A percentile compares a stretch with the other conserved stretches of the same genome.
These are phyloP conservation scores for Lochmaea crataegi DNA, from an alignment of 2,888 invertebrate genomes.

Conservation along the genomic window DNA sequence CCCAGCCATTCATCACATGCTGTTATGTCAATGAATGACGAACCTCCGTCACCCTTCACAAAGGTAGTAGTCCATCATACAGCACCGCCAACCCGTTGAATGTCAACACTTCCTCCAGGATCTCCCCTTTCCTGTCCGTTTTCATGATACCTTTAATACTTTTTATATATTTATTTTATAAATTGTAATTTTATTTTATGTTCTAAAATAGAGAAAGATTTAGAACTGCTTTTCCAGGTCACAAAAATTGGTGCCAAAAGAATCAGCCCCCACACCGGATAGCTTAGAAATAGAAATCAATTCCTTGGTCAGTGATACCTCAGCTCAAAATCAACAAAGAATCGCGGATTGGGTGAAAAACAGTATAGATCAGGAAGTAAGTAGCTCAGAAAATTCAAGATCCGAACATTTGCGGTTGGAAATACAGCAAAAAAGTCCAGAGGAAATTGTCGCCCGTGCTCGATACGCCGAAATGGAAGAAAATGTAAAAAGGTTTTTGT, in stretches of 20 bases:
- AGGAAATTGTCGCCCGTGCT: conserved; percentile 61
- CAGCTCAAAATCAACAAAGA: conserved; percentile 56
- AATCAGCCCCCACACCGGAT: conserved; percentile 38
- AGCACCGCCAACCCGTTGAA: too few relatives aligned
- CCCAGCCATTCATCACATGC: too few relatives aligned
- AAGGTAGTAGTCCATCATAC: too few relatives aligned
- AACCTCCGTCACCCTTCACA: too few relatives aligned
- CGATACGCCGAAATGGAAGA: conserved; percentile 79
- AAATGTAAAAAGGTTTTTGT: conserved; percentile 79
- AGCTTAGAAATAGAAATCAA: conserved; percentile 45
- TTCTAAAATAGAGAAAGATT: background rate
- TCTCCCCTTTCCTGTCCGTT: too few relatives aligned
- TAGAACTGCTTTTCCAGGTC: conserved; percentile 39
- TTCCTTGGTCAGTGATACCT: conserved; percentile 51
- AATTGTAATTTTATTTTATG: background rate
- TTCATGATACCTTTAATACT: too few relatives aligned
- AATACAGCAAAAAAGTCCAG: conserved; percentile 9
- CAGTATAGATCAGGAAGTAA: conserved; percentile 68
- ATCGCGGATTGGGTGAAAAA: conserved; percentile 85
- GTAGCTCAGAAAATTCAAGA: conserved; percentile 62
- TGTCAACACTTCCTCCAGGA: too few relatives aligned
- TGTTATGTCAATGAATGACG: too few relatives aligned
- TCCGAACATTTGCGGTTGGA: conserved; percentile 51
- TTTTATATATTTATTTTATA: background rate
- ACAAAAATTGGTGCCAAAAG: conserved; percentile 58